These are phyloP conservation scores for Sinosuthora webbiana DNA, from an alignment of 2,113 vertebrate species.

Conservation along the genomic window DNA sequence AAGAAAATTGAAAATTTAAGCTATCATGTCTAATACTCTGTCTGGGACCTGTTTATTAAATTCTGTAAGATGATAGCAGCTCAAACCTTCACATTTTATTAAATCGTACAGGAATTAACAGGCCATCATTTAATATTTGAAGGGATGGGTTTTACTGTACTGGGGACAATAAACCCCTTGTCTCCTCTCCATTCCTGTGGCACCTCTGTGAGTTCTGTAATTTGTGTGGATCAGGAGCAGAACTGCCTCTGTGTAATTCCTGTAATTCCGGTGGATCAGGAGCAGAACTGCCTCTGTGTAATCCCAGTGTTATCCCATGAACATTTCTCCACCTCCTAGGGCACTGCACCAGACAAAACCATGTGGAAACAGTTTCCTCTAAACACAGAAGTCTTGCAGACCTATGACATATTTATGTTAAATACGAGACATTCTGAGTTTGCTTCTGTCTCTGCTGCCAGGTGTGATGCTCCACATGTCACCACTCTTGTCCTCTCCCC, in stretches of 20 bases:
- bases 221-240: neutral
- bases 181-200: neutral
- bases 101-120: neutral
- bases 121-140: neutral
- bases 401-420: neutral
- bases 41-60: constrained; percentile 25
- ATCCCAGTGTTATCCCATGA: neutral
- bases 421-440: neutral
- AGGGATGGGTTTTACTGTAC: neutral
- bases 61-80: neutral
- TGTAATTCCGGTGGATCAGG: neutral
- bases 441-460: neutral
- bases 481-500: neutral
- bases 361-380: neutral
- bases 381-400: neutral
- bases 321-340: neutral
- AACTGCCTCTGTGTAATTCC: neutral
- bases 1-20: constrained; percentile 1
- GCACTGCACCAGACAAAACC: neutral
- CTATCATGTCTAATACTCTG: neutral
- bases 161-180: neutral
- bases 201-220: neutral
- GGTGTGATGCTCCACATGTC: neutral
- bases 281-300: neutral
- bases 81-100: constrained; percentile 12